phyloP scores from a whole-genome alignment of 2,797 vertebrate genomes.

The Sarcoramphus papa region DNA sequence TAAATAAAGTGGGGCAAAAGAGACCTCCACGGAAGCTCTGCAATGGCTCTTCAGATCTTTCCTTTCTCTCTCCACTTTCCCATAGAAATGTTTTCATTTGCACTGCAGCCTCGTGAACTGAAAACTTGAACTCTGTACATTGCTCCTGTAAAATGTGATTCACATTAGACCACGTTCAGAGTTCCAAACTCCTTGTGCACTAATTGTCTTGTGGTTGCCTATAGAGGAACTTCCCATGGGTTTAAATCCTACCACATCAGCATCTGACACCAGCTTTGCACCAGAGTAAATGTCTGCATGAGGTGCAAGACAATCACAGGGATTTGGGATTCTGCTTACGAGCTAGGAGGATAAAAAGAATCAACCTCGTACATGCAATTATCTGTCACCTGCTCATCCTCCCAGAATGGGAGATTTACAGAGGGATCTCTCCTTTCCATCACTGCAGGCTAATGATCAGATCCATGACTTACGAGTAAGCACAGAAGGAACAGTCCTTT shows the following conservation, averaged over 20 bases:
- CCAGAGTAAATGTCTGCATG: neutral
- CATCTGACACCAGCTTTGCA: neutral
- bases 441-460: neutral
- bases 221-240: neutral
- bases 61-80: neutral
- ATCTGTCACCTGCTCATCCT: neutral
- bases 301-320: neutral
- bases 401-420: neutral
- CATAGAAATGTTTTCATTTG: neutral
- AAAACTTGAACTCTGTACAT: neutral
- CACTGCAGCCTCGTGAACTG: neutral
- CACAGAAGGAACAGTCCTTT: neutral
- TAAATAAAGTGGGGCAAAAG: neutral
- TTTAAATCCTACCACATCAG: neutral
- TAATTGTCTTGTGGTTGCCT: neutral
- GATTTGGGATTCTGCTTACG: neutral
- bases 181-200: neutral
- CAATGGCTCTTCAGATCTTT: neutral
- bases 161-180: neutral
- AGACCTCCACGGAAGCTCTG: neutral
- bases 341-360: neutral
- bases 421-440: neutral
- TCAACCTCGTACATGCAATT: neutral
- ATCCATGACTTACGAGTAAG: neutral
- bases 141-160: neutral